phyloP scores from a whole-genome alignment of 2,888 invertebrate genomes.

The Oscheius myriophilus region DNA sequence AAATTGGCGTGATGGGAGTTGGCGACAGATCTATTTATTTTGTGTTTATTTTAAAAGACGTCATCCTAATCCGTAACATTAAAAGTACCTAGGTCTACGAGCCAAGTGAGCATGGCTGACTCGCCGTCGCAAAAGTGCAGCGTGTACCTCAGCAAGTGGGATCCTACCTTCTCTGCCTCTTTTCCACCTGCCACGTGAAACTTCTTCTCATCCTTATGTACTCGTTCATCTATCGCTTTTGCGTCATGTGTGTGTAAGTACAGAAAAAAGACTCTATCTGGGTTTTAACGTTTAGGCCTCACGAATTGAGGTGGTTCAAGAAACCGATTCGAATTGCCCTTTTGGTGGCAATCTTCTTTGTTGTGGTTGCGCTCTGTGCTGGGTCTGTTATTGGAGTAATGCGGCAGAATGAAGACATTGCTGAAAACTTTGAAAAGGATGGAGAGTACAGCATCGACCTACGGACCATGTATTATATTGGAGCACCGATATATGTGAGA shows the following conservation, averaged over 20 bases:
- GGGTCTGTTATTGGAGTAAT: not conserved
- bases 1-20: too few relatives aligned
- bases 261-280: not conserved
- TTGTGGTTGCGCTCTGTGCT: not conserved
- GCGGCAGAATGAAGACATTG: not conserved
- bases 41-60: too few relatives aligned
- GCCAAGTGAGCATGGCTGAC: not conserved
- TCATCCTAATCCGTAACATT: not conserved
- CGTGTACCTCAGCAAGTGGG: not conserved
- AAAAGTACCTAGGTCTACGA: slow-evolving; percentile 5
- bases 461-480: not conserved
- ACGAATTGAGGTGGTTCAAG: not conserved
- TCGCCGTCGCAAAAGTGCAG: slow-evolving; percentile 3
- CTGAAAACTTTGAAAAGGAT: not conserved
- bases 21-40: too few relatives aligned
- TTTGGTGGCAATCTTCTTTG: not conserved
- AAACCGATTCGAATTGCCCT: not conserved
- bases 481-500: not conserved
- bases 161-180: slow-evolving; percentile 4
- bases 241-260: slow-evolving; percentile 13
- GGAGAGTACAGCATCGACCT: not conserved
- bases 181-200: slow-evolving; percentile 1
- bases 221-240: slow-evolving; percentile 9
- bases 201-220: slow-evolving; percentile 8
- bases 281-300: not conserved